Base-by-base conservation (phyloP, 2,797 vertebrate genomes). In the Nannoperca obscura region DNA sequence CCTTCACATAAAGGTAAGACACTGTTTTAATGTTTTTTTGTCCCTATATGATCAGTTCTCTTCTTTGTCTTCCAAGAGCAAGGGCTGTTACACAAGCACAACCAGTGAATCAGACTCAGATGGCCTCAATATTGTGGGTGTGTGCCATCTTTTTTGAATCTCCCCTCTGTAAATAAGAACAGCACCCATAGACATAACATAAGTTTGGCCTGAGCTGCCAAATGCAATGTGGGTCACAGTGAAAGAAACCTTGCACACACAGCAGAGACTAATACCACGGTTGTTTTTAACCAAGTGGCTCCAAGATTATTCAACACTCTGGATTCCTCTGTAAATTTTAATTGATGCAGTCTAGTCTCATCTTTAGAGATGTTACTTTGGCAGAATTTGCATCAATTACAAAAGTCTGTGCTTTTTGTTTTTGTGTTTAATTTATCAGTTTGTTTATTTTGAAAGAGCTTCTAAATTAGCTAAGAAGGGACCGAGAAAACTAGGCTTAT, bases 361-460 rank as follows among this genome's bases (percentile, higher is more conserved):
- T 82, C 65, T 78, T 24, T 17, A 36, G 50, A 87, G 54, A 75
- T 1, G 27, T 44, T 58, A 6, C 46, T 82, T 63, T 73, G 49
- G 55, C 71, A 7, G 40, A 3, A 78, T 82, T 86, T 70, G 62
- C 55, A 78, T 89, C 65, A 70, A 27, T 82, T 75, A 82, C 74
- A 53, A 42, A 78, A 68, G 7, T 55, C 30, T 64, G 54, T 58
- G 22, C 42, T 61, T 85, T 83, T 84, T 81, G 63, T 83, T 50
- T 84, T 70, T 55, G 40, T 78, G 20, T 70, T 82, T 70, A 67
- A 74, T 76, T 82, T 4, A 42, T 54, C 71, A 7, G 12, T 80
- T 81, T 76, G 44, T 89, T 83, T 71, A 58, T 73, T 82, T 79
- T 79, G 55, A 78, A 71, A 54, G 59, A 68, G 38, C 22, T 20